Evolutionary conservation across 1,140 invertebrate species (phyloP), one percentile per base, ranked within the genome.

Genomic region (Pogonomyrmex barbatus): DNA sequence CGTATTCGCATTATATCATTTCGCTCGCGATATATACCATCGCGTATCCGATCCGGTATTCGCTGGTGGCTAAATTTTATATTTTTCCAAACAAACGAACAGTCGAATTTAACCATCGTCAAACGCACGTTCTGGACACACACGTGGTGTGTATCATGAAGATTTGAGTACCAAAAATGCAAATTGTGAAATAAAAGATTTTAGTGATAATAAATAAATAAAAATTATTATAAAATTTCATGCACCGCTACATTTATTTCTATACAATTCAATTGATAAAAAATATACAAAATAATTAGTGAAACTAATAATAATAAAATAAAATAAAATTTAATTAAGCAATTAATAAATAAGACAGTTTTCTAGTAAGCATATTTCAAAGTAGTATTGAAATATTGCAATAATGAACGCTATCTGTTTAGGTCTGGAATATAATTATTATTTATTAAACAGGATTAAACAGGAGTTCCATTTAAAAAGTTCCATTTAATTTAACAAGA

Each of bases 51-150:
- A 60, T 0, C 24, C 47, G 8, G 45, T 33, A 30, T 47, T 65
- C 60, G 52, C 42, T 42, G 24, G 45, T 6, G 30, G 17, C 14
- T 83, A 83, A 83, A 83, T 62, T 75, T 83, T 17, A 60, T 62
- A 73, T 83, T 73, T 83, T 63, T 75, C 30, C 12, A 50, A 82
- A 73, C 30, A 39, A 30, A 73, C 54, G 10, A 73, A 71, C 42
- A 54, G 10, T 39, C 30, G 42, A 62, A 47, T 73, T 73, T 67
- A 58, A 73, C 67, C 30, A 36, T 60, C 54, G 39, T 58, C 79
- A 56, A 71, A 60, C 39, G 58, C 52, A 47, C 36, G 78, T 14
- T 17, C 17, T n/a, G 30, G 67, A 2, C 52, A 73, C 79, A 2
- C 52, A 73, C 79, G 24, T 39, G 52, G 14, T 78, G 12, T 67